A percentile compares a stretch with the other conserved stretches of the same genome.
These are phyloP conservation scores for Fregata magnificens DNA, from an alignment of 2,113 vertebrate species.

Conservation along the genomic window DNA sequence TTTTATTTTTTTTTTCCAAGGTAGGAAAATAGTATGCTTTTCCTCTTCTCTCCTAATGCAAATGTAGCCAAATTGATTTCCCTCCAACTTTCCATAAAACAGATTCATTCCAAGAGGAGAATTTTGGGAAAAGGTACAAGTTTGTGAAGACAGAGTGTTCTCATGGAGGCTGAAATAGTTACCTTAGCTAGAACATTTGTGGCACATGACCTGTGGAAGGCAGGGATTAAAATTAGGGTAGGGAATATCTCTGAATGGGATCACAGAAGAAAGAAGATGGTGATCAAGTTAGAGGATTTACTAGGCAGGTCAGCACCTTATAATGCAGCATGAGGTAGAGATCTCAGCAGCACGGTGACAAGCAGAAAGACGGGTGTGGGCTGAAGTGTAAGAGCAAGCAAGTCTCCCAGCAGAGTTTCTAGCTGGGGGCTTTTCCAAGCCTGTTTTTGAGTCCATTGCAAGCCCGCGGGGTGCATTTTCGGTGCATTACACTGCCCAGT, in stretches of 20 bases:
- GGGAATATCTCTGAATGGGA: neutral
- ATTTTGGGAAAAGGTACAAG: constrained; percentile 34
- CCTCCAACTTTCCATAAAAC: constrained; percentile 24
- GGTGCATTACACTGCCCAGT: no score
- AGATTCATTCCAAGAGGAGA: neutral
- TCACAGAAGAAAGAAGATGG: neutral
- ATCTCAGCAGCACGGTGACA: neutral
- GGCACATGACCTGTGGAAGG: neutral
- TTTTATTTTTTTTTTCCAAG: neutral
- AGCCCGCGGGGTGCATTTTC: neutral
- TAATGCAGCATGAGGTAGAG: neutral
- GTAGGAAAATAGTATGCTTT: neutral
- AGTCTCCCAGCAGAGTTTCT: neutral
- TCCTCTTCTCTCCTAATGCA: neutral
- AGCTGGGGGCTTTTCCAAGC: neutral
- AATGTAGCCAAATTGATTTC: neutral
- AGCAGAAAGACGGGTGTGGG: neutral
- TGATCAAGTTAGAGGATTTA: neutral
- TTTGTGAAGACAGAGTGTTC: constrained; percentile 14
- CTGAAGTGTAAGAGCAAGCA: neutral
- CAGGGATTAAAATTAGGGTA: neutral
- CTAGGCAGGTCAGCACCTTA: neutral
- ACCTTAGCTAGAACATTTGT: neutral
- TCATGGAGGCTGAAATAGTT: neutral
- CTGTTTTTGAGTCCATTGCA: neutral